Base-by-base conservation (phyloP, 2,113 vertebrate species). In the Passerina amoena region DNA sequence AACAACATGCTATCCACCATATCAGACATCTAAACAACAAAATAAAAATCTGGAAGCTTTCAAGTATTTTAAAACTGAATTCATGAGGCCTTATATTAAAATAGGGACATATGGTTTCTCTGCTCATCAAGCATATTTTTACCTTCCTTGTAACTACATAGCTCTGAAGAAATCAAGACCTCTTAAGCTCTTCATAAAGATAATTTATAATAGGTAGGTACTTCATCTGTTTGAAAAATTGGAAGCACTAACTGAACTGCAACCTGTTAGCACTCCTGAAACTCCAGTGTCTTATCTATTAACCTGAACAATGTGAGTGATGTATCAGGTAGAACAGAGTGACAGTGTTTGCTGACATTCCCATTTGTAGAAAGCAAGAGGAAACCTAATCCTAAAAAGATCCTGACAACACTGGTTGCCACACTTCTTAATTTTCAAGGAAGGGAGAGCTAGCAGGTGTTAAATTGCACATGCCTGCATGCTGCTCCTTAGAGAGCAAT, bases 301-400 rank as follows among this genome's bases (percentile, higher is more conserved):
- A 35, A 14, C 21, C 72, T 48, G 77, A 92, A 68, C 40, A 84
- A 24, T 7, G 31, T 17, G 51, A 92, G 64, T 60, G 72, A 86
- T 86, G 37, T 16, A 56, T 81, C 73, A 25, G 3, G 14, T 38
- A 57, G 48, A 83, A 70, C 42, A 59, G 54, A 86, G 68, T 71
- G 76, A 86, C 68, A 95, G 88, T 71, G 82, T 96, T 96, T 95
- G 87, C 79, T 91, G 88, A 86, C 71, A 83, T 77, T 85, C 63
- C 27, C 40, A 21, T 83, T 78, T 83, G 78, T 44, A 94, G 81
- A 93, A 92, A 96, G 61, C 83, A 94, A 89, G 92, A 88, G 65
- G 89, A 91, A 97, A 88, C 61, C 71, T 88, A 81, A 96, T 68
- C 82, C 88, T 83, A 82, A 85, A 88, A 92, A 81, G 33, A 89